Evolutionary conservation across 92 coral and sea anemone genomes (phyloP).

Genomic region (Ricordea florida): DNA sequence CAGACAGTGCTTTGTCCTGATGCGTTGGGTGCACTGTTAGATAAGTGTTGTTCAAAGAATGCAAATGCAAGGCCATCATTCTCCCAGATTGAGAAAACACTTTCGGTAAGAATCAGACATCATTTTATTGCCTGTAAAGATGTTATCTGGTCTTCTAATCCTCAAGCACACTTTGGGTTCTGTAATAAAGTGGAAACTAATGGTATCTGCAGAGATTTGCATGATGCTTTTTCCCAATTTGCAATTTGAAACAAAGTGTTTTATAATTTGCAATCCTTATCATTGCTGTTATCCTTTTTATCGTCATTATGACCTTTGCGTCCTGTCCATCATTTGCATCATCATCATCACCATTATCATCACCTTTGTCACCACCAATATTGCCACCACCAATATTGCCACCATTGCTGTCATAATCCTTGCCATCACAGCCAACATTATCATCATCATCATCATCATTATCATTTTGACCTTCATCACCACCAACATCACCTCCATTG

Average conservation of each 20-base stretch:
- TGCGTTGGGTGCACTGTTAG: conserved; percentile 27
- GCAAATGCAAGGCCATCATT: conserved; percentile 21
- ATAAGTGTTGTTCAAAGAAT: conserved; percentile 1
- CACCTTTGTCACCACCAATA: neutral
- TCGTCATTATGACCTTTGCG: too few species aligned
- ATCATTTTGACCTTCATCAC: neutral
- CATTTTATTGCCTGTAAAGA: neutral
- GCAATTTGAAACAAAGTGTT: too few species aligned
- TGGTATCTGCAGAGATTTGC: too few species aligned
- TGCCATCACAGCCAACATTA: neutral
- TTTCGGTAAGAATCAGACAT: conserved; percentile 35
- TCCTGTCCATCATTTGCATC: neutral
- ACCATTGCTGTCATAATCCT: neutral
- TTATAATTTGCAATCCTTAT: too few species aligned
- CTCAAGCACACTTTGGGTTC: too few species aligned
- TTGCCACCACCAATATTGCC: too few species aligned
- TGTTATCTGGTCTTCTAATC: neutral
- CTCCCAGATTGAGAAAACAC: conserved; percentile 25
- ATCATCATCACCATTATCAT: too few species aligned
- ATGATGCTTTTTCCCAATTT: too few species aligned
- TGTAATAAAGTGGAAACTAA: too few species aligned
- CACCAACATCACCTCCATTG: neutral
- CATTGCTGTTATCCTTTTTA: too few species aligned
- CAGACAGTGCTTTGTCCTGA: conserved; percentile 27
- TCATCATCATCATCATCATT: neutral